Conservation (phyloP, 2,113 vertebrate species). For the Urocolius indicus region DNA sequence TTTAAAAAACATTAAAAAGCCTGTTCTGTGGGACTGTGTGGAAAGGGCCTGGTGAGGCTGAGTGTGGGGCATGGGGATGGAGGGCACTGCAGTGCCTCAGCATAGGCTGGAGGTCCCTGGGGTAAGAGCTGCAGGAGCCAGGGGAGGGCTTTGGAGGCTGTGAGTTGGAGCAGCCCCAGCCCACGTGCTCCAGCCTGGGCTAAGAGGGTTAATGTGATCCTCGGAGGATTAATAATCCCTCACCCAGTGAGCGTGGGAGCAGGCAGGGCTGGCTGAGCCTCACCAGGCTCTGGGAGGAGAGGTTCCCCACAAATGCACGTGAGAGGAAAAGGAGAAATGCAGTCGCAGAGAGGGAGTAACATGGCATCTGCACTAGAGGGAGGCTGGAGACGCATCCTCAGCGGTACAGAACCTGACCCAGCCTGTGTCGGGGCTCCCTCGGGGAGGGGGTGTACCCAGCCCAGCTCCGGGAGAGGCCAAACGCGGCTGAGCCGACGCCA, state of each 20-base stretch:
- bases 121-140: neutral
- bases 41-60: neutral
- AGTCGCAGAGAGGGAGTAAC: neutral
- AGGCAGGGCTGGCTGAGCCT: neutral
- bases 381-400: fast-evolving
- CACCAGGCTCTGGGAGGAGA: neutral
- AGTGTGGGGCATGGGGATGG: neutral
- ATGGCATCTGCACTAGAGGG: fast-evolving
- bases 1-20: neutral
- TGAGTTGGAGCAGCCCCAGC: neutral
- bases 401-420: neutral
- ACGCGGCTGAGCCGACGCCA: fast-evolving
- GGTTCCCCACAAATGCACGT: neutral
- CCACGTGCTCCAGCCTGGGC: neutral
- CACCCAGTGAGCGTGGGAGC: neutral
- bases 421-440: neutral
- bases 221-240: neutral
- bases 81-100: neutral
- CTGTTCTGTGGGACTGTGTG: neutral
- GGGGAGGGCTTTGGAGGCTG: neutral
- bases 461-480: neutral
- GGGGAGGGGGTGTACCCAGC: neutral
- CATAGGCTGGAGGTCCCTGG: neutral
- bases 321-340: neutral
- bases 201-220: neutral